Evolutionary conservation across 2,113 vertebrate species (phyloP), one percentile per base, ranked within the genome.

Genomic region (Hippocampus zosterae): DNA sequence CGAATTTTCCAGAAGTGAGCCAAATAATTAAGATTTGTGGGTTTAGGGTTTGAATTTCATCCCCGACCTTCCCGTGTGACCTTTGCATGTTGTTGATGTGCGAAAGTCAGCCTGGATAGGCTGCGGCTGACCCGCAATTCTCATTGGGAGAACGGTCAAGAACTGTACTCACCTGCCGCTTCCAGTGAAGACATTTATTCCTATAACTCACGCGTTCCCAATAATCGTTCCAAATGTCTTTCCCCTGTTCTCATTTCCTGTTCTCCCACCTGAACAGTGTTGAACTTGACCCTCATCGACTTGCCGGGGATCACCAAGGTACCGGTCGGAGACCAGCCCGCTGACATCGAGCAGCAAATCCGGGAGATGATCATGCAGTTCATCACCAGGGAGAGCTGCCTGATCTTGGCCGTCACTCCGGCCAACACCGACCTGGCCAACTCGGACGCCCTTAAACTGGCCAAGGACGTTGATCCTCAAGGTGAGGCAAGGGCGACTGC

Each of bases 311-410:
- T 96, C 88, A 95, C 95, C 2, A 97, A 98, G 92, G 95, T 98
- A 71, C 96, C 96, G 0, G 95, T 98, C 12, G 96, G 96, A 69
- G 96, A 98, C 82, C 96, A 98, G 88, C 96, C 96, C 0, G 88
- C 50, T 1, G 96, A 98, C 78, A 98, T 98, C 5, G 96, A 98
- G 88, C 91, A 94, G 60, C 96, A 98, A 88, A 96, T 98, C 87
- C 88, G 93, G 84, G 96, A 98, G 1, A 98, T 96, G 96, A 96
- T 98, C 65, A 94, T 98, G 94, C 95, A 97, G 89, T 98, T 98
- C 85, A 97, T 98, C 79, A 84, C 84, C 5, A 87, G 93, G 67
- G 95, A 98, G 81, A 98, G 95, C 90, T 98, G 96, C 67, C 84
- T 98, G 60, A 94, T 98, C 74, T 84, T 98, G 88, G 96, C 96